Conservation (phyloP, 92 coral and sea anemone genomes). For the Plumapathes pennacea region DNA sequence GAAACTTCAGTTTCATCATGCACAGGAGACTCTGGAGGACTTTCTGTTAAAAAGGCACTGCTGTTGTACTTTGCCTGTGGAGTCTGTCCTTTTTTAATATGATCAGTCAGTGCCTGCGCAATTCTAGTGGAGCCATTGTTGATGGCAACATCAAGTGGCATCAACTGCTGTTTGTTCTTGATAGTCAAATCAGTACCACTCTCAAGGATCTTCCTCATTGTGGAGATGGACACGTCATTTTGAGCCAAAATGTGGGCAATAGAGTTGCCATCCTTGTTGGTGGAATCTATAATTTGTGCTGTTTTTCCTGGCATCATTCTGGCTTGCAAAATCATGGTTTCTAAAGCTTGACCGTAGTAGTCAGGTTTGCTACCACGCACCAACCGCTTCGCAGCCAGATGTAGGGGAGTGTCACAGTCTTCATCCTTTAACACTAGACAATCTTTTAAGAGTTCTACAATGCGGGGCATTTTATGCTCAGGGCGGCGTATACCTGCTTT, state of each 20-base stretch:
- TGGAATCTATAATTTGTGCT: constrained; percentile 35
- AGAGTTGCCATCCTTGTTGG: constrained; percentile 61
- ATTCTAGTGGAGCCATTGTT: constrained; percentile 40
- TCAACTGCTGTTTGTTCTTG: constrained; percentile 44
- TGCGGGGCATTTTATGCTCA: constrained; percentile 22
- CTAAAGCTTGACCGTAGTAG: constrained; percentile 42
- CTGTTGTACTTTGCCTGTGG: constrained; percentile 1
- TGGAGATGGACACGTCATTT: constrained; percentile 45
- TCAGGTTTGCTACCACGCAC: constrained; percentile 32
- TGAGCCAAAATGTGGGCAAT: constrained; percentile 65
- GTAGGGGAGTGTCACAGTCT: constrained; percentile 71
- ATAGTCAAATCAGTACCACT: constrained; percentile 56
- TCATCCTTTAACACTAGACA: constrained; percentile 65
- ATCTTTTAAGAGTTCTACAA: constrained; percentile 43
- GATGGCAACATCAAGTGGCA: constrained; percentile 59
- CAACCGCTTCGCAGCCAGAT: constrained; percentile 64
- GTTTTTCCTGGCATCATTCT: constrained; percentile 37
- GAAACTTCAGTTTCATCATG: background rate
- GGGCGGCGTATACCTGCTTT: constrained; percentile 3
- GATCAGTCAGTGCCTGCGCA: constrained; percentile 24
- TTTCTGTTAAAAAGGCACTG: constrained; percentile 14
- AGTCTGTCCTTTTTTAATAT: background rate
- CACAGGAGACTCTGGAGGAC: constrained; percentile 40
- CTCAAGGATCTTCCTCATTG: constrained; percentile 39
- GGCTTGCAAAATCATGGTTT: constrained; percentile 49